Evolutionary conservation across 2,113 vertebrate species (phyloP), one percentile per base, ranked within the genome.

Genomic region (Elgaria multicarinata): DNA sequence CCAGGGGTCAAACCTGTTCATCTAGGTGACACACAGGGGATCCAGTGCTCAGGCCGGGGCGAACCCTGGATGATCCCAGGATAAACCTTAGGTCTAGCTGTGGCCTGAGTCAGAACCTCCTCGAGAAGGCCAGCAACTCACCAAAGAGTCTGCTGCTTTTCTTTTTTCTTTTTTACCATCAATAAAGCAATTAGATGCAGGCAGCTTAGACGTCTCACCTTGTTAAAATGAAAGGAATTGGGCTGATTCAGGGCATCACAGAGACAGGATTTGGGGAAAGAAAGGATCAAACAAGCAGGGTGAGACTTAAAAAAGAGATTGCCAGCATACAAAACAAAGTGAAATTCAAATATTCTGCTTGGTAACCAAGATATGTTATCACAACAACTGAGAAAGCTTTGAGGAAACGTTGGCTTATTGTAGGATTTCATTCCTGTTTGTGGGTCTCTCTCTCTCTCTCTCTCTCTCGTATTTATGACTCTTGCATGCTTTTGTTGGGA

Each of bases 171-270:
- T 94, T 87, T 90, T 89, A 26, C 5, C 93, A 91, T 92, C 91
- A 87, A 84, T 89, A 93, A 90, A 93, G 44, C 50, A 93, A 95
- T 93, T 82, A 93, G 90, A 91, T 89, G 86, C 91, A 89, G 87
- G 89, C 87, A 86, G 87, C 91, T 74, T 89, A 88, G 84, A 55
- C 67, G 93, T 93, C 84, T 67, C 84, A 89, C 0, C 0, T 53
- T 89, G 89, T 89, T 93, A 90, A 94, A 94, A 94, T 12, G 76
- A 94, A 91, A 0, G 1, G 88, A 93, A 95, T 2, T 90, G 92
- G 91, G 88, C 62, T 92, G 91, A 83, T 91, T 91, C 85, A 76
- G 75, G 94, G 13, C 78, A 91, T 80, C 91, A 86, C 50, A 79
- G 71, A 87, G 76, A 26, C 69, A 90, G 83, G 81, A 64, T 33